Evolutionary conservation across 2,888 invertebrate species (phyloP).

Genomic region (Eupithecia subfuscata): DNA sequence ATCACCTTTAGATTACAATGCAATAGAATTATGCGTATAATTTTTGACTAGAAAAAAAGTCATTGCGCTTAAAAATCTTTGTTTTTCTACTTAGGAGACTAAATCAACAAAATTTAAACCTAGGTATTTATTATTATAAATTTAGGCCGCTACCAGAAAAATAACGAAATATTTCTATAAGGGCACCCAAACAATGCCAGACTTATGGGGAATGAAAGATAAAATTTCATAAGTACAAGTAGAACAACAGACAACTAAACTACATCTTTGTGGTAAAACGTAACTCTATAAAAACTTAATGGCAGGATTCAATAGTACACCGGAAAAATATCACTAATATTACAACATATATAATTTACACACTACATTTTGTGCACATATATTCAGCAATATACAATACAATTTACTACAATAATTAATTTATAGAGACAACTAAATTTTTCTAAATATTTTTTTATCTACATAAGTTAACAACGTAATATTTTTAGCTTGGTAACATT

Average conservation of each 20-base stretch:
- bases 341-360: conserved; percentile 23
- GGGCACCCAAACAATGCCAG: conserved; percentile 20
- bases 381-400: conserved; percentile 42
- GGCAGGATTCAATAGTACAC: conserved; percentile 47
- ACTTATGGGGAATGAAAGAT: conserved; percentile 16
- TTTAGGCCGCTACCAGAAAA: conserved; percentile 30
- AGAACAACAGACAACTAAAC: conserved; percentile 23
- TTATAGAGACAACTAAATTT: conserved; percentile 36
- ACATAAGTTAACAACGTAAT: conserved; percentile 38
- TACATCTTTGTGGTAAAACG: conserved; percentile 33
- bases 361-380: conserved; percentile 42
- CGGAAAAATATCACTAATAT: conserved; percentile 39
- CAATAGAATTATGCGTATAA: conserved; percentile 47
- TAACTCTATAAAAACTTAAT: conserved; percentile 42
- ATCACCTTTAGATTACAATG: conserved; percentile 45
- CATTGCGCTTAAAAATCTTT: conserved; percentile 23
- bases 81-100: conserved; percentile 15
- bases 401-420: conserved; percentile 39
- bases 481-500: conserved; percentile 43
- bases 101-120: conserved; percentile 32
- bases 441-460: conserved; percentile 38
- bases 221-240: conserved; percentile 14
- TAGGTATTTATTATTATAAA: conserved; percentile 4
- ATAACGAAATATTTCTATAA: conserved; percentile 5
- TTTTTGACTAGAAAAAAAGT: conserved; percentile 53